These are phyloP conservation scores for Enchytraeus crypticus DNA, from an alignment of 2,888 invertebrate species.

Conservation along the genomic window DNA sequence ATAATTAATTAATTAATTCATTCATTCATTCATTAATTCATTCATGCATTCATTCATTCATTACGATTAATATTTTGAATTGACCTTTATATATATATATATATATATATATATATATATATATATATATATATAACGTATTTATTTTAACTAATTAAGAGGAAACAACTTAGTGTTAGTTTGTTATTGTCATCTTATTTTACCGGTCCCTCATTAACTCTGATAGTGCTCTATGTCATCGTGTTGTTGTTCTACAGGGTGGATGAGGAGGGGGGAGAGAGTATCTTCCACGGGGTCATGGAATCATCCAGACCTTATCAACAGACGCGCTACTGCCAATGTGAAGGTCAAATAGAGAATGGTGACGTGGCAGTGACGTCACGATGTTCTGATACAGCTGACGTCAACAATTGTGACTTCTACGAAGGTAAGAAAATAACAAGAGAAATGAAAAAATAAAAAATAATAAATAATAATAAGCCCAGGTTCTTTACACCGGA, in stretches of 20 bases:
- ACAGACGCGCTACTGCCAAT: slow-evolving; percentile 8
- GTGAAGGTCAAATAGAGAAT: no score
- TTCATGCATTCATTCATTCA: no score
- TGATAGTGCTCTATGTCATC: background rate
- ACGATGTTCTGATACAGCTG: slow-evolving; percentile 4
- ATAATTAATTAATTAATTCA: no score
- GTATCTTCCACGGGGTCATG: slow-evolving; percentile 11
- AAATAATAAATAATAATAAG: no score
- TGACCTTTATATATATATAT: background rate
- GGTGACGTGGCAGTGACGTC: background rate
- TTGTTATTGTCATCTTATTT: background rate
- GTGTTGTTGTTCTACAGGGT: slow-evolving; percentile 10
- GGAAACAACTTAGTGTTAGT: background rate
- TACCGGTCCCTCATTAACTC: background rate
- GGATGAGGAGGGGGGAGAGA: slow-evolving; percentile 8
- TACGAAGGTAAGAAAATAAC: slow-evolving; percentile 14
- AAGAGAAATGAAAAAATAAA: no score
- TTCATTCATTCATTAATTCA: no score
- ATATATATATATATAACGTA: no score
- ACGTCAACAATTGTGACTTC: slow-evolving; percentile 15
- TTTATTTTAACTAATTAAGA: background rate
- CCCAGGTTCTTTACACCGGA: no score
- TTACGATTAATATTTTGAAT: no score
- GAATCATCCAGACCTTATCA: background rate
- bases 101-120: background rate